These are phyloP conservation scores for Littorina saxatilis DNA, from an alignment of 1,140 invertebrate genomes.

Conservation along the genomic window DNA sequence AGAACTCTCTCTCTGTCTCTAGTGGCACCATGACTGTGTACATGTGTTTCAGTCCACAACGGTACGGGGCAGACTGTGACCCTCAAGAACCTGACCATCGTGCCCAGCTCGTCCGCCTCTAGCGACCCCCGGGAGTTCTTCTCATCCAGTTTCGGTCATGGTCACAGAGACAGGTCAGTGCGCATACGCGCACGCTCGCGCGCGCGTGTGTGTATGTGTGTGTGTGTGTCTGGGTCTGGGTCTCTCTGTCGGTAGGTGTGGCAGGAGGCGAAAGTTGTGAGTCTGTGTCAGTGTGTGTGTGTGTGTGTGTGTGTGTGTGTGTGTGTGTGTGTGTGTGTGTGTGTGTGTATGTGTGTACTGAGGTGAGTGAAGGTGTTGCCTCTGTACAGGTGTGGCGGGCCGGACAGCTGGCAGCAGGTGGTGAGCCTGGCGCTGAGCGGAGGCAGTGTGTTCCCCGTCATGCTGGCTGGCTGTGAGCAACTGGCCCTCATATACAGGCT, in stretches of 20 bases:
- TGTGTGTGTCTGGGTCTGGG: no score
- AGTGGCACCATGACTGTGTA: no score
- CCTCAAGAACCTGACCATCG: constrained; percentile 25
- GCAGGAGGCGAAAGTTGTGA: no score
- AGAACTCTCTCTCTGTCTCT: constrained; percentile 9
- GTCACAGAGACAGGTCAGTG: constrained; percentile 3
- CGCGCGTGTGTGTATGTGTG: no score
- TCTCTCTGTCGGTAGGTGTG: no score
- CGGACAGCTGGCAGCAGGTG: constrained; percentile 2
- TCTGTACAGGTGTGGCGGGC: not conserved
- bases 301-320: no score
- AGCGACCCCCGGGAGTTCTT: constrained; percentile 9
- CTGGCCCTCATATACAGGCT: constrained; percentile 40
- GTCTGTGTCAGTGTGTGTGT: constrained; percentile 12
- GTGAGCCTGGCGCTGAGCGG: constrained; percentile 18
- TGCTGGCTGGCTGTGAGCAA: constrained; percentile 30
- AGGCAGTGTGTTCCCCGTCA: constrained; percentile 14
- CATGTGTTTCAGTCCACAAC: constrained; percentile 25
- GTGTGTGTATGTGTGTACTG: constrained; percentile 29
- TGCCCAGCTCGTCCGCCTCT: constrained; percentile 17
- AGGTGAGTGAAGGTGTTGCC: not conserved
- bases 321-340: constrained; percentile 33
- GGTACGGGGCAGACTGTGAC: not conserved
- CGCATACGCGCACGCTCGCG: no score
- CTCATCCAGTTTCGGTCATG: not conserved